phyloP scores from a whole-genome alignment of 2,888 invertebrate species.

The Daptonema setosum region DNA sequence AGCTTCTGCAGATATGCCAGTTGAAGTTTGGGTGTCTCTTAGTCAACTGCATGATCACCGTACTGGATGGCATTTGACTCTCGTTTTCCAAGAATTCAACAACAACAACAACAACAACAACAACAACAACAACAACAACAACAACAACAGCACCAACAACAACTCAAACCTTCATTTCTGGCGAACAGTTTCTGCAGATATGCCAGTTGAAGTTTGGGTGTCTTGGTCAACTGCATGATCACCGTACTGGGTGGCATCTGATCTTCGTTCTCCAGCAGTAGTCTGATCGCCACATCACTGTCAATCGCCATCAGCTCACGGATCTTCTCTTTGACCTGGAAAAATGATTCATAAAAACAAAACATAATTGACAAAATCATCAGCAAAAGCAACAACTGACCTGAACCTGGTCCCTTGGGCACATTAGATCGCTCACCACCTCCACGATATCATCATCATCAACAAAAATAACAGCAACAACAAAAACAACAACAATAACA shows the following conservation, averaged over 20 bases:
- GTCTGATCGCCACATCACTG: conserved; percentile 17
- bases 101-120: too few species aligned
- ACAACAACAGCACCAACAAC: too few species aligned
- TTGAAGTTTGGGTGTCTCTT: conserved; percentile 19
- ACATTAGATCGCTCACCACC: too few species aligned
- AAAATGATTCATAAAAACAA: background rate
- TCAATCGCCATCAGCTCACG: conserved; percentile 24
- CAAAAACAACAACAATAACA: too few species aligned
- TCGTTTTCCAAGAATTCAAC: too few species aligned
- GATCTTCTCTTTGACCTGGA: conserved; percentile 20
- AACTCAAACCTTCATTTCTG: conserved; percentile 15
- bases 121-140: too few species aligned
- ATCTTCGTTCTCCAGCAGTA: conserved; percentile 22
- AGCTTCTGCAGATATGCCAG: conserved; percentile 14
- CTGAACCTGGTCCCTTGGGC: too few species aligned
- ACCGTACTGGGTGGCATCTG: conserved; percentile 17
- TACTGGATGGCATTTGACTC: too few species aligned
- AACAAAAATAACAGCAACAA: too few species aligned
- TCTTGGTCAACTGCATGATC: conserved; percentile 18
- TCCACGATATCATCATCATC: too few species aligned
- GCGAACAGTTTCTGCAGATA: conserved; percentile 14
- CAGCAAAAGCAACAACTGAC: background rate
- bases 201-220: conserved; percentile 17
- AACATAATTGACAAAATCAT: background rate
- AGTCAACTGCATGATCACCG: too few species aligned